These are phyloP conservation scores for Pachycephus smyrnensis DNA, from an alignment of 2,888 invertebrate genomes.

Conservation along the genomic window DNA sequence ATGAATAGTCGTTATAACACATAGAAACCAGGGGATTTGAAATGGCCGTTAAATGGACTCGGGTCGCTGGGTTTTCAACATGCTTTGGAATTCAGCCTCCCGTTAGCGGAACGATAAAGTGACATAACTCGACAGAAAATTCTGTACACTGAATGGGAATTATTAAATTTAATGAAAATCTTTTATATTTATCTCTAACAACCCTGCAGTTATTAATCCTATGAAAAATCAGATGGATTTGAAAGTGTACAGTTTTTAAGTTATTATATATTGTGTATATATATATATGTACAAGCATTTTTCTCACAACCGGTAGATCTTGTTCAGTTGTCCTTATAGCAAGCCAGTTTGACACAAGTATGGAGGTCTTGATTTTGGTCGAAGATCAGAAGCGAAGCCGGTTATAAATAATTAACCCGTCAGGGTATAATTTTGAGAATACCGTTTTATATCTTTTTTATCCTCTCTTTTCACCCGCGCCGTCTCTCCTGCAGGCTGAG, in stretches of 20 bases:
- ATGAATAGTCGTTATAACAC: neutral
- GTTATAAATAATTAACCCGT: neutral
- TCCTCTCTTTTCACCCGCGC: neutral
- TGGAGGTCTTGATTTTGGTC: neutral
- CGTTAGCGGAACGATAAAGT: neutral
- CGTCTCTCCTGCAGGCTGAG: constrained; percentile 63
- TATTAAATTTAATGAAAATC: neutral
- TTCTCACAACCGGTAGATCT: neutral
- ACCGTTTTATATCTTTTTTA: neutral
- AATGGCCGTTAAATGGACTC: neutral
- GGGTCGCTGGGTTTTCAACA: neutral
- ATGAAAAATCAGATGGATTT: neutral
- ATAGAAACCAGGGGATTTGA: neutral
- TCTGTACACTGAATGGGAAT: neutral
- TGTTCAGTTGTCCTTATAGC: neutral
- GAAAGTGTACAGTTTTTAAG: neutral
- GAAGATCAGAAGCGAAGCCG: neutral
- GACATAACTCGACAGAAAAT: neutral
- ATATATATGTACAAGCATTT: neutral
- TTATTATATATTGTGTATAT: neutral
- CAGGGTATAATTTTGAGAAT: neutral
- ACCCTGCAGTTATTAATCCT: neutral
- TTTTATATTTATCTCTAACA: neutral
- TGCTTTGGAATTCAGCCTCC: neutral
- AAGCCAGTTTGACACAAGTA: neutral